A percentile compares a stretch with the other conserved stretches of the same genome.
Conservation (phyloP, 2,113 vertebrate genomes). For the Pristiophorus japonicus region DNA sequence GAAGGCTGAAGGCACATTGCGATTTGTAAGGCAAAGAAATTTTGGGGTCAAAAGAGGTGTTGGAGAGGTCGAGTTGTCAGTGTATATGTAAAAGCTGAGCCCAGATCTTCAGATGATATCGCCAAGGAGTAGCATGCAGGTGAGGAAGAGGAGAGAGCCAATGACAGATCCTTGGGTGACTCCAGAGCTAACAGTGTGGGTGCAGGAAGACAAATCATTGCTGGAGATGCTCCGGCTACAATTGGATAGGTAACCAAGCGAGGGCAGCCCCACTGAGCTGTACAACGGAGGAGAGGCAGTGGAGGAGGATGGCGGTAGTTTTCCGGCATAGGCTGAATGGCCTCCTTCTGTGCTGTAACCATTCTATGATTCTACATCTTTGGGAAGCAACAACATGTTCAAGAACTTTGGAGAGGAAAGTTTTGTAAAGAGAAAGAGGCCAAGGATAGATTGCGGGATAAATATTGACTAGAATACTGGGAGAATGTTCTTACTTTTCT, state of each 20-base stretch:
- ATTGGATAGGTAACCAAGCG: not conserved
- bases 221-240: not conserved
- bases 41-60: not conserved
- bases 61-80: not conserved
- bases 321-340: too few relatives aligned
- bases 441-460: not conserved
- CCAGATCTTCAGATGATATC: not conserved
- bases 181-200: not conserved
- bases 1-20: not conserved
- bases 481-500: not conserved
- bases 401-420: not conserved
- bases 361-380: too few relatives aligned
- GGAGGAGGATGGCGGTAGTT: not conserved
- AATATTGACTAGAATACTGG: not conserved
- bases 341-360: too few relatives aligned
- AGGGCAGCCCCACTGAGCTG: not conserved
- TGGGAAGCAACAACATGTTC: not conserved
- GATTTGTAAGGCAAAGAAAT: not conserved
- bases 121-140: not conserved
- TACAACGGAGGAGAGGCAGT: not conserved
- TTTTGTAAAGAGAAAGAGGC: not conserved
- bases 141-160: not conserved
- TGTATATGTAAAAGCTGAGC: not conserved
- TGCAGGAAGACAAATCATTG: not conserved
- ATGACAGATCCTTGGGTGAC: not conserved